A percentile compares a stretch with the other conserved stretches of the same genome.
These are phyloP conservation scores for Sebastes vulpes DNA, from an alignment of 2,797 vertebrate genomes.

Conservation along the genomic window DNA sequence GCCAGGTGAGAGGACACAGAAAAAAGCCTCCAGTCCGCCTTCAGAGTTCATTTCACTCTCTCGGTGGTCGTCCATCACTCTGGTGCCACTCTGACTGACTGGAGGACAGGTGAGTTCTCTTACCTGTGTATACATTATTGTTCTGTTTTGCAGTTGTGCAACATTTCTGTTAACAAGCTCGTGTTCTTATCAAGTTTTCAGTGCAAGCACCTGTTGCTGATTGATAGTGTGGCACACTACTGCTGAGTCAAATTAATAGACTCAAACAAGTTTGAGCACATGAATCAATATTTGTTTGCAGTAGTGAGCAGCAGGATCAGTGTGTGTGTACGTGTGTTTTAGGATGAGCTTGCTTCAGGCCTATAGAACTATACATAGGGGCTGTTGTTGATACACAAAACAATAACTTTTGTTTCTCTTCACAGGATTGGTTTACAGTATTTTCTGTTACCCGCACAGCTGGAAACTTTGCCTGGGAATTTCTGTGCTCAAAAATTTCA, in stretches of 20 bases:
- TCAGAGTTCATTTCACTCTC: not conserved
- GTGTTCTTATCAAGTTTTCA: not conserved
- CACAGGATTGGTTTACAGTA: constrained; percentile 6
- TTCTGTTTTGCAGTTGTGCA: not conserved
- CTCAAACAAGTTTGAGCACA: not conserved
- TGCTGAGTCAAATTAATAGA: not conserved
- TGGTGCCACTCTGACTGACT: not conserved
- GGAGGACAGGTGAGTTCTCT: constrained; percentile 57
- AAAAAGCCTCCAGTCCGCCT: constrained; percentile 7
- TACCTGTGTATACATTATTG: not conserved
- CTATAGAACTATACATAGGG: not conserved
- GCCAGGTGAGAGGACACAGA: constrained; percentile 66
- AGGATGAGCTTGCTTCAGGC: constrained; percentile 1
- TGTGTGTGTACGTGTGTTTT: not conserved
- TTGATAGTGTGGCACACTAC: not conserved
- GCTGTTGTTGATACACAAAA: not conserved
- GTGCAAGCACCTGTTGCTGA: constrained; percentile 56
- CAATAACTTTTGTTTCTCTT: constrained; percentile 11
- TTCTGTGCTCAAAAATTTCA: constrained; percentile 82
- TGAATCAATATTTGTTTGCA: constrained; percentile 3
- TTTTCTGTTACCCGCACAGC: constrained; percentile 78
- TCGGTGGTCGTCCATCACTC: not conserved
- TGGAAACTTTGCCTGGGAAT: constrained; percentile 89
- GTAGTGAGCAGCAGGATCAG: not conserved
- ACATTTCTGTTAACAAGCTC: not conserved